Evolutionary conservation across 2,797 vertebrate species (phyloP), one percentile per base, ranked within the genome.

Genomic region (Thunnus albacares): DNA sequence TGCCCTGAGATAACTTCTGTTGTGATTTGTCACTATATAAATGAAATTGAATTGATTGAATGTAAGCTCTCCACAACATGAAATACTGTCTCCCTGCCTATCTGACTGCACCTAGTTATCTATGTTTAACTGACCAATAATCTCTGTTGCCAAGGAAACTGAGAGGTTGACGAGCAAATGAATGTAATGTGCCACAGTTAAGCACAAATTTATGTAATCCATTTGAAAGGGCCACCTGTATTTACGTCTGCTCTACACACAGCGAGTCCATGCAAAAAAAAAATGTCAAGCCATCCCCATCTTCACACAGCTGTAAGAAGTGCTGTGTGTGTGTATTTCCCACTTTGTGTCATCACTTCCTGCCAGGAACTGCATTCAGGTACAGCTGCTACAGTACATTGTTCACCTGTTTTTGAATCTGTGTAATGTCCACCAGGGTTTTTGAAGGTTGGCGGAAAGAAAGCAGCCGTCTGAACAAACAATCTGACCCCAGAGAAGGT

Each of bases 131-230:
- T 87, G 83, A 90, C 90, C 80, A 87, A 81, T 84, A 88, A 86
- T 89, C 81, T 88, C 74, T 85, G 93, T 94, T 94, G 91, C 93
- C 92, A 94, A 76, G 91, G 93, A 90, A 93, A 94, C 93, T 80
- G 87, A 80, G 89, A 75, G 83, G 79, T 90, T 92, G 87, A 92
- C 89, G 90, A 92, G 90, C 80, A 90, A 91, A 89, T 85, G 80
- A 90, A 89, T 80, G 83, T 88, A 90, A 86, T 89, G 86, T 91
- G 86, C 82, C 85, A 90, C 81, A 86, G 84, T 92, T 90, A 90
- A 87, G 80, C 85, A 53, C 86, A 90, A 18, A 89, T 91, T 90
- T 92, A 92, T 74, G 83, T 90, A 91, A 93, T 85, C 52, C 51
- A 66, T 83, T 74, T 67, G 71, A 88, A 89, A 87, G 74, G 78